Evolutionary conservation across 2,113 vertebrate genomes (phyloP).

Genomic region (Megalops atlanticus): DNA sequence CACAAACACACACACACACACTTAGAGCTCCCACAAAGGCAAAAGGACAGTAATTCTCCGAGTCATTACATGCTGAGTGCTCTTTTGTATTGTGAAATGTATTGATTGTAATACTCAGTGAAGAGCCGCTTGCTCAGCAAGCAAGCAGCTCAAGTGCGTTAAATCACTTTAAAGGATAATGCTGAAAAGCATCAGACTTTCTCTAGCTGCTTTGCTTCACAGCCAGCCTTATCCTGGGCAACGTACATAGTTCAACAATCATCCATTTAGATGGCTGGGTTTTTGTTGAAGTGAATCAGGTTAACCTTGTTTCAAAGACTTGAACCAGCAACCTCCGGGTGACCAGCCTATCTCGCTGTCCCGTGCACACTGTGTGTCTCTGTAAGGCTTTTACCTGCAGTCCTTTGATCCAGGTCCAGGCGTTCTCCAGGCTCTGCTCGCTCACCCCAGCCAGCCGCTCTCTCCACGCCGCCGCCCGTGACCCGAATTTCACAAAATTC

Average conservation of each 20-base stretch:
- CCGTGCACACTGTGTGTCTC: no score
- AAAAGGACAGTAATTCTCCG: neutral
- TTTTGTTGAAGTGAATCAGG: neutral
- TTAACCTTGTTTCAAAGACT: neutral
- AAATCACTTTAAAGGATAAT: neutral
- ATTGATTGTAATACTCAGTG: neutral
- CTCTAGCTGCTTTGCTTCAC: neutral
- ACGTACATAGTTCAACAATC: neutral
- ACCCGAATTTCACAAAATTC: slow-evolving; percentile 79
- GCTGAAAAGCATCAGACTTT: neutral
- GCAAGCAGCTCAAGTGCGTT: neutral
- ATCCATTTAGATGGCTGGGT: neutral
- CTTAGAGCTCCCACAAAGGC: neutral
- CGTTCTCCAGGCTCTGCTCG: slow-evolving; percentile 69
- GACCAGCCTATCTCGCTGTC: no score
- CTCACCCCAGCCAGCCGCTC: slow-evolving; percentile 72
- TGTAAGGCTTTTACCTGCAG: slow-evolving; percentile 68
- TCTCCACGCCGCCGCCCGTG: slow-evolving; percentile 68
- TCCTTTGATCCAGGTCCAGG: slow-evolving; percentile 72
- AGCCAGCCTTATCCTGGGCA: neutral
- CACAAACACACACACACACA: neutral
- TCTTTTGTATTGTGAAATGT: neutral
- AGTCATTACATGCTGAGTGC: neutral
- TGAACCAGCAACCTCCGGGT: neutral
- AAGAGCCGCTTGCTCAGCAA: slow-evolving; percentile 1